Evolutionary conservation across 2,888 invertebrate genomes (phyloP), one percentile per base, ranked within the genome.

Genomic region (Mongoloraphidia duomilia): DNA sequence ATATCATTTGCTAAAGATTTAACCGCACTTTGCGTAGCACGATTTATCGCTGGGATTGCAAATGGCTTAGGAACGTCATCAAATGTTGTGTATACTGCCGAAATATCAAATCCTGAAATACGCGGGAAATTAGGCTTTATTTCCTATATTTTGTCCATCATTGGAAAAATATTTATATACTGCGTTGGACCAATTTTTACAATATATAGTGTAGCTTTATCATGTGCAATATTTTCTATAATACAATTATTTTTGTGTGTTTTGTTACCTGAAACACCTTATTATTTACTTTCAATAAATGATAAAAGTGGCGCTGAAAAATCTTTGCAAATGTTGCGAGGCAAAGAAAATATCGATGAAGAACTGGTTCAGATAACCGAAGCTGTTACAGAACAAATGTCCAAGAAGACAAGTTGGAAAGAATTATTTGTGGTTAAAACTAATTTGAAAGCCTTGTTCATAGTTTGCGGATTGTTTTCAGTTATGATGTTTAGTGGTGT

Each of bases 181-280:
- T 69, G 75, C 59, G 74, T 78, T 55, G 79, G 78, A n/a, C 76
- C 77, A 2, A 70, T 69, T 58, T 74, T 74, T 43, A 65, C 73
- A 53, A 76, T 78, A 65, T 67, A 65, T 55, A 64, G 65, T 12
- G 67, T 77, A 53, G 76, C 75, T 52, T 64, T 69, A 48, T 71
- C 77, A 61, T 79, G 77, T 59, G 68, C 77, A 55, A 61, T 73
- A 52, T 68, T 80, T 49, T 76, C 80, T 8, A 60, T 78, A 35
- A 59, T 76, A 42, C 76, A 79, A 59, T 66, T 79, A 41, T 49
- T 75, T 13, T 65, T 72, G 9, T 77, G 80, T 61, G 63, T 75
- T 36, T 75, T 75, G 60, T 70, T 82, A 62, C 84, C 83, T n/a
- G 84, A 84, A 67, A 74, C 76, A 1, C 79, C 79, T 0, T 69